Conservation (phyloP, 2,113 vertebrate genomes). For the Myotis brandtii region DNA sequence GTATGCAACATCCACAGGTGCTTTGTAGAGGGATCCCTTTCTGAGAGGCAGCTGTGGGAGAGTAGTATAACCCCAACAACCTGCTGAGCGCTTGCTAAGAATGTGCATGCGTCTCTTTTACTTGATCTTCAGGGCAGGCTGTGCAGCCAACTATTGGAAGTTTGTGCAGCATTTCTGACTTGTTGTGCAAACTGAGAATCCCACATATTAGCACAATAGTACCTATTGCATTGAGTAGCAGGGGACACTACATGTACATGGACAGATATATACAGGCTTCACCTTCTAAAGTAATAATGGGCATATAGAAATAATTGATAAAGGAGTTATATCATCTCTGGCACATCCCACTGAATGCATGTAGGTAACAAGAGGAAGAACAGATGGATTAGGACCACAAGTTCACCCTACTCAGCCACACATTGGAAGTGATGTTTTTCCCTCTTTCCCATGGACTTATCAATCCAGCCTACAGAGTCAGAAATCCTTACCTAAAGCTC, state of each 20-base stretch:
- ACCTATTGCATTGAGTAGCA: neutral
- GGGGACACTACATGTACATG: neutral
- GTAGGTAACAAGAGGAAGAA: slow-evolving; percentile 25
- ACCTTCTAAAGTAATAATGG: neutral
- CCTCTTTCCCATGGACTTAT: neutral
- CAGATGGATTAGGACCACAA: neutral
- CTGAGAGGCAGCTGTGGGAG: neutral
- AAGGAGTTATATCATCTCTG: neutral
- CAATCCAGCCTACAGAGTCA: neutral
- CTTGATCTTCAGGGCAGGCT: neutral
- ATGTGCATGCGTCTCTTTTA: neutral
- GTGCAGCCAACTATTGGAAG: neutral
- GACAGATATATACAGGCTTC: neutral
- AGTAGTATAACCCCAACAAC: neutral
- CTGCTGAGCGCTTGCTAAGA: neutral
- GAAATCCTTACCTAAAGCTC: neutral
- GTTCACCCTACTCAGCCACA: neutral
- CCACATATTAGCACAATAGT: neutral
- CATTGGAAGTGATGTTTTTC: neutral
- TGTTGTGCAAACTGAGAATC: neutral
- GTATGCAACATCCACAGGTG: neutral
- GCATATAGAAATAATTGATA: neutral
- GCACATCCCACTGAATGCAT: too few species aligned
- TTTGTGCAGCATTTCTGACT: neutral
- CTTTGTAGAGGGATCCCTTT: neutral